A percentile compares a stretch with the other conserved stretches of the same genome.
phyloP scores from a whole-genome alignment of 2,888 invertebrate genomes.

The Metacarcinus magister region DNA sequence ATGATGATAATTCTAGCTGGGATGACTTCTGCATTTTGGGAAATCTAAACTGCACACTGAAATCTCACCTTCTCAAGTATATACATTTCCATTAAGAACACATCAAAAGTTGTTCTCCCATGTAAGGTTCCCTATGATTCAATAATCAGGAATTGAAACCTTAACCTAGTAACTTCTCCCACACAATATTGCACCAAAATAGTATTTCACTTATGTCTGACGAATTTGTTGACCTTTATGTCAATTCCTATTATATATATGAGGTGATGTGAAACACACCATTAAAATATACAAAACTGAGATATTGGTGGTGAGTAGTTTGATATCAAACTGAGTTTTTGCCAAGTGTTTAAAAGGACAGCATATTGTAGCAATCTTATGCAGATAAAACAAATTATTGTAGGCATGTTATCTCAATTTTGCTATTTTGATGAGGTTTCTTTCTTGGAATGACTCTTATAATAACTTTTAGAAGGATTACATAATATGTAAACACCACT shows the following conservation, averaged over 20 bases:
- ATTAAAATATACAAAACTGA: neutral
- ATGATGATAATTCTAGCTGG: neutral
- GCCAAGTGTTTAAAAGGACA: too few species aligned
- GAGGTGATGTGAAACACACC: neutral
- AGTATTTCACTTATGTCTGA: neutral
- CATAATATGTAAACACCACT: too few species aligned
- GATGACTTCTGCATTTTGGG: neutral
- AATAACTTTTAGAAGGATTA: too few species aligned
- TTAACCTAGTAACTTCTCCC: neutral
- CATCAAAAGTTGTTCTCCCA: neutral
- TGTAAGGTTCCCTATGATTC: neutral
- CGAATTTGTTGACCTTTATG: neutral
- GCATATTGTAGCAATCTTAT: too few species aligned
- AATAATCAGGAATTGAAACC: neutral
- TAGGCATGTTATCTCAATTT: too few species aligned
- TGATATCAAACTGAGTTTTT: too few species aligned
- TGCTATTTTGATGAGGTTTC: too few species aligned
- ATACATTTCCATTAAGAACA: neutral
- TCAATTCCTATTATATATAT: neutral
- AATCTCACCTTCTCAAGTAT: neutral
- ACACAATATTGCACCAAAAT: neutral
- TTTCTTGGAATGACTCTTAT: too few species aligned
- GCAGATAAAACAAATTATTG: too few species aligned
- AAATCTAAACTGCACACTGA: conserved; percentile 22
- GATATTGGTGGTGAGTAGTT: too few species aligned